These are phyloP conservation scores for Steinernema carpocapsae DNA, from an alignment of 2,888 invertebrate species.

Conservation along the genomic window DNA sequence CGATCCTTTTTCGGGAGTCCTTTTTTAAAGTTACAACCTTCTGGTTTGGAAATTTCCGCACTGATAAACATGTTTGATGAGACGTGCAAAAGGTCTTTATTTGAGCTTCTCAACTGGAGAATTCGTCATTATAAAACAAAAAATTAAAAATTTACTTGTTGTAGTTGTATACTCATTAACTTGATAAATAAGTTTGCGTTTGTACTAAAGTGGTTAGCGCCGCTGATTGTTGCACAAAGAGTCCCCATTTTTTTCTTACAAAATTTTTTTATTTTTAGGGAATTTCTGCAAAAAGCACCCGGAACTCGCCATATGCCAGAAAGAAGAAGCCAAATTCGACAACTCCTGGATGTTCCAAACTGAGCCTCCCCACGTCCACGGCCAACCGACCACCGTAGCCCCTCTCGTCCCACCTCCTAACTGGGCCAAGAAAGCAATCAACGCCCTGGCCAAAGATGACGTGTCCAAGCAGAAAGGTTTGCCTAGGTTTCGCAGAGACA, in stretches of 20 bases:
- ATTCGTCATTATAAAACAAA: too few relatives aligned
- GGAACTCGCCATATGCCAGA: conserved; percentile 1
- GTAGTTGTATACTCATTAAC: too few relatives aligned
- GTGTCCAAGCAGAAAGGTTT: neutral
- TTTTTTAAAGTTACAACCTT: neutral
- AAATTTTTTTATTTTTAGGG: neutral
- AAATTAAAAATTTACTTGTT: too few relatives aligned
- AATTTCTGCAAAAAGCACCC: conserved; percentile 19
- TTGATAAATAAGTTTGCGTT: too few relatives aligned
- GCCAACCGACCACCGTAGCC: neutral
- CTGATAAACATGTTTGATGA: too few relatives aligned
- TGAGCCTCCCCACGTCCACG: neutral
- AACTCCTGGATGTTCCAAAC: neutral
- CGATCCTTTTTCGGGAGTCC: neutral
- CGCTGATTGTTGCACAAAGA: too few relatives aligned
- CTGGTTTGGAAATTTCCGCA: neutral
- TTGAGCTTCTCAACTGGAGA: too few relatives aligned
- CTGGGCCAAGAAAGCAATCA: neutral
- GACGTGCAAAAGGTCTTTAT: too few relatives aligned
- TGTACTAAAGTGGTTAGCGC: too few relatives aligned
- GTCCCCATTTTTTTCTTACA: too few relatives aligned
- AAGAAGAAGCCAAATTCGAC: neutral
- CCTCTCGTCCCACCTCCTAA: neutral
- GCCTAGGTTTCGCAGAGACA: neutral
- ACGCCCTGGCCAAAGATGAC: neutral